A percentile compares a stretch with the other conserved stretches of the same genome.
phyloP scores from a whole-genome alignment of 2,797 vertebrate genomes.

The Chaenodraco wilsoni region DNA sequence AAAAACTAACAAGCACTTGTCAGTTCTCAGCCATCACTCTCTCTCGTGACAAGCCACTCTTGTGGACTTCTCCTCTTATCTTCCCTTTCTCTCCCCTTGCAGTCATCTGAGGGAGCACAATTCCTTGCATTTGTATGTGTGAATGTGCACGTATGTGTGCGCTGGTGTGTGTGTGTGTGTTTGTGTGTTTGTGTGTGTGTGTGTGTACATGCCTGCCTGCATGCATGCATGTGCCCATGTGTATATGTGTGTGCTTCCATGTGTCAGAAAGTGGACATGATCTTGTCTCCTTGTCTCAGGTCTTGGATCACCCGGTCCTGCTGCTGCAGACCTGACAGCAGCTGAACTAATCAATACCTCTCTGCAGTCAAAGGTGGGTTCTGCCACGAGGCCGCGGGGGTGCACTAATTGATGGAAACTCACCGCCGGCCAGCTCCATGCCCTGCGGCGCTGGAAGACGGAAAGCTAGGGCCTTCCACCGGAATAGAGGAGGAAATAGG shows the following conservation, averaged over 20 bases:
- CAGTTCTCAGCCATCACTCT: constrained; percentile 88
- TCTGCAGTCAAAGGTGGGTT: constrained; percentile 87
- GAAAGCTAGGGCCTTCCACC: constrained; percentile 76
- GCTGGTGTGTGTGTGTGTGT: constrained; percentile 83
- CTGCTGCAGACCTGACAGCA: constrained; percentile 95
- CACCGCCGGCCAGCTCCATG: constrained; percentile 88
- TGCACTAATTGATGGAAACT: constrained; percentile 97
- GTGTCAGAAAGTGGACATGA: constrained; percentile 88
- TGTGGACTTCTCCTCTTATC: constrained; percentile 88
- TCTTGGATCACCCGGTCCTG: constrained; percentile 91
- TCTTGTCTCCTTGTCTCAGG: constrained; percentile 87
- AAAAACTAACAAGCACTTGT: constrained; percentile 93
- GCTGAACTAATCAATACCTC: constrained; percentile 96
- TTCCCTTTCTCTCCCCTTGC: constrained; percentile 83
- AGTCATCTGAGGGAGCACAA: constrained; percentile 79
- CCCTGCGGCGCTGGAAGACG: constrained; percentile 90
- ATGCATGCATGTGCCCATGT: constrained; percentile 58
- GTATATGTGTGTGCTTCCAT: constrained; percentile 68
- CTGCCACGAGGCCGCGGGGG: constrained; percentile 84
- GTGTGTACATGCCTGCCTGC: constrained; percentile 72
- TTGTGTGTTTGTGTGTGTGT: constrained; percentile 52
- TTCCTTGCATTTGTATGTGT: constrained; percentile 85
- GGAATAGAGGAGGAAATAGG: constrained; percentile 83
- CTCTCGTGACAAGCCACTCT: constrained; percentile 88
- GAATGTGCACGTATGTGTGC: no score